Evolutionary conservation across 2,113 vertebrate genomes (phyloP).

Genomic region (Pteropus alecto): DNA sequence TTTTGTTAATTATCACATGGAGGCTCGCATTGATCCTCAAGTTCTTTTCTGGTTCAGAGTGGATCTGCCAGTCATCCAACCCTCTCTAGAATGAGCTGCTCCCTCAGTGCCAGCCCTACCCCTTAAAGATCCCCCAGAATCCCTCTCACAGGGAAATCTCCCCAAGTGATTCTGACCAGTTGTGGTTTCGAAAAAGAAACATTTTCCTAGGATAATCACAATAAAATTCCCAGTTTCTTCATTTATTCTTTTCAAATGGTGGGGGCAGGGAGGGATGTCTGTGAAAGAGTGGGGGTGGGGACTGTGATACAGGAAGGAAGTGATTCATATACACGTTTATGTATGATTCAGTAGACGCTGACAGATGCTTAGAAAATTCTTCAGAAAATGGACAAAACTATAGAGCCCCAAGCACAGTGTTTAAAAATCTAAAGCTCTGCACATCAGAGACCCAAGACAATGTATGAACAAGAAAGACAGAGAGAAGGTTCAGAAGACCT

Average conservation of each 20-base stretch:
- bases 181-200: not conserved
- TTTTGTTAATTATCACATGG: not conserved
- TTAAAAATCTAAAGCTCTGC: not conserved
- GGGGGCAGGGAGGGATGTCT: not conserved
- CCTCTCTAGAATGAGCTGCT: not conserved
- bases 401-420: not conserved
- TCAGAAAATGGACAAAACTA: not conserved
- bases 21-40: not conserved
- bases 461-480: not conserved
- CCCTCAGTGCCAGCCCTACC: not conserved
- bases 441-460: not conserved
- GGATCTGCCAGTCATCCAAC: too few species aligned
- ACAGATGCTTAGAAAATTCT: constrained; percentile 40
- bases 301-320: not conserved
- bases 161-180: not conserved
- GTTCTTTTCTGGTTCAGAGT: not conserved
- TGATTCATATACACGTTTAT: constrained; percentile 19
- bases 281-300: not conserved
- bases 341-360: constrained; percentile 48
- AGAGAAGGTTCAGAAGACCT: not conserved
- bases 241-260: not conserved
- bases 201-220: not conserved
- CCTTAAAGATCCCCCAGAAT: not conserved
- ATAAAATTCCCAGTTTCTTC: not conserved
- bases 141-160: not conserved